Percentiles rank a stretch among this genome's conserved stretches.
These are phyloP conservation scores for Arvicanthis niloticus DNA, from an alignment of 2,113 vertebrate genomes.

Conservation along the genomic window DNA sequence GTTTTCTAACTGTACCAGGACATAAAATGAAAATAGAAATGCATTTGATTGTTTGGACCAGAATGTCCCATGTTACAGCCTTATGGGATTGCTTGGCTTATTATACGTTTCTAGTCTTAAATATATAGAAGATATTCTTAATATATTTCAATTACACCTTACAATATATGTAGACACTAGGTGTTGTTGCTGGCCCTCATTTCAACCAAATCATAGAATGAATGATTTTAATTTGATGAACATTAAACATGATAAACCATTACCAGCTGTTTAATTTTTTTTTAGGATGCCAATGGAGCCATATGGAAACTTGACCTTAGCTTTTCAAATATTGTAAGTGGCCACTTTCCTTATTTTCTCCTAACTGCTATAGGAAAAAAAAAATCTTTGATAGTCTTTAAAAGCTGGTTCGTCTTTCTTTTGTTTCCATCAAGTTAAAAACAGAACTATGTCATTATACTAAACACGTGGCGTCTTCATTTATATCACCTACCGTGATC, in stretches of 20 bases:
- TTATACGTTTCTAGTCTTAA: neutral
- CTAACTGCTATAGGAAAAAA: conserved; percentile 21
- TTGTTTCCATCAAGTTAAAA: conserved; percentile 20
- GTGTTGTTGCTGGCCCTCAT: neutral
- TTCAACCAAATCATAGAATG: conserved; percentile 17
- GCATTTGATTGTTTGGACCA: neutral
- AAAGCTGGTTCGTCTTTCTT: conserved; percentile 32
- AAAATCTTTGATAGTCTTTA: neutral
- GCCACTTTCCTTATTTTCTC: conserved; percentile 35
- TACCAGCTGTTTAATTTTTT: conserved; percentile 49
- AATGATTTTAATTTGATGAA: conserved; percentile 50
- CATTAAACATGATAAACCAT: conserved; percentile 29
- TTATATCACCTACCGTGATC: neutral
- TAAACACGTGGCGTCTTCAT: neutral
- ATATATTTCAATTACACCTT: conserved; percentile 11
- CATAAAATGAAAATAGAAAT: conserved; percentile 31
- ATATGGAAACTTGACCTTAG: conserved; percentile 98
- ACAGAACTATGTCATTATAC: neutral
- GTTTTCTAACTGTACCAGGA: neutral
- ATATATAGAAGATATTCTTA: conserved; percentile 8
- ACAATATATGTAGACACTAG: conserved; percentile 28
- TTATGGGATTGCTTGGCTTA: conserved; percentile 33
- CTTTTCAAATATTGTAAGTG: conserved; percentile 93
- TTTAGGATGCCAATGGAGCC: conserved; percentile 93
- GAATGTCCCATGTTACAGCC: neutral